Conservation (phyloP, 2,113 vertebrate genomes). For the Tonatia bakeri region DNA sequence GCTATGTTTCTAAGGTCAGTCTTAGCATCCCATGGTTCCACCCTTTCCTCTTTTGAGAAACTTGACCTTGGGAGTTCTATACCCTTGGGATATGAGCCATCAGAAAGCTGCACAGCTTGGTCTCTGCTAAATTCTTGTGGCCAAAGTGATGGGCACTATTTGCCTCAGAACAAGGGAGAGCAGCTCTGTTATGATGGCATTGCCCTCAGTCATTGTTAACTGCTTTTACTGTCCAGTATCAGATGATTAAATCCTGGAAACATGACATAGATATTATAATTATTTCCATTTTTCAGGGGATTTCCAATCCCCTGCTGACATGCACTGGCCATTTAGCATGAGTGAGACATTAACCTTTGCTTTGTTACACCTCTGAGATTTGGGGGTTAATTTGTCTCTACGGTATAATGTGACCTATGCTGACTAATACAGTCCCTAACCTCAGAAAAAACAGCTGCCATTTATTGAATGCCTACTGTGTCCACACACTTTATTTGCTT, state of each 20-base stretch:
- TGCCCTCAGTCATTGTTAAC: neutral
- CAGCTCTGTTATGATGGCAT: accelerated
- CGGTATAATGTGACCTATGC: neutral
- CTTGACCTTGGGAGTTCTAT: neutral
- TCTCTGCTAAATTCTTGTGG: neutral
- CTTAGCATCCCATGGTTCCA: neutral
- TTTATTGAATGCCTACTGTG: neutral
- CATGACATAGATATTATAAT: accelerated
- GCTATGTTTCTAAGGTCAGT: neutral
- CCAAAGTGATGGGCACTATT: neutral
- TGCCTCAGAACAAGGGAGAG: neutral
- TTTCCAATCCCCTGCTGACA: neutral
- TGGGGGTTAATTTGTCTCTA: neutral
- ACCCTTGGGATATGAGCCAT: neutral
- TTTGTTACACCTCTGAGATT: neutral
- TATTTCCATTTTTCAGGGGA: neutral
- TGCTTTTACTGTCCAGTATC: neutral
- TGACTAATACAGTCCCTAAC: neutral
- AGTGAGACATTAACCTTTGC: neutral
- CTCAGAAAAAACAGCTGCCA: neutral
- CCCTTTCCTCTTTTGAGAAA: neutral
- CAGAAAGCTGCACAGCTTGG: neutral
- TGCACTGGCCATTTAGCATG: neutral
- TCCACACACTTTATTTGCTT: neutral
- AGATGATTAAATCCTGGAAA: neutral